phyloP scores from a whole-genome alignment of 2,113 vertebrate species.

The Rhinogobius similis region DNA sequence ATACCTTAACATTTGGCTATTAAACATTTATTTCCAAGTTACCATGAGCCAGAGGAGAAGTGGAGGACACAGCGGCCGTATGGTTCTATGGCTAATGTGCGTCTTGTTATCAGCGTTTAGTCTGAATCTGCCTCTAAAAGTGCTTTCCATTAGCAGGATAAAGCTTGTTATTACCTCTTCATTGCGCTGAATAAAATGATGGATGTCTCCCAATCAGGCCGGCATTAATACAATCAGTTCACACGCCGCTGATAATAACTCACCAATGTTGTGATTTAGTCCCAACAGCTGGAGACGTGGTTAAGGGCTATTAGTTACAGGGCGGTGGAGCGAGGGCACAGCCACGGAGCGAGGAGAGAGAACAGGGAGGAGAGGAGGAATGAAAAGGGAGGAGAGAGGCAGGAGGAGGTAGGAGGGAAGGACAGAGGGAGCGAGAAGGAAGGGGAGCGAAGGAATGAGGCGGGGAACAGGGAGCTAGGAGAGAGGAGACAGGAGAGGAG shows the following conservation, averaged over 20 bases:
- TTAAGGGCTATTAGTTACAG: slow-evolving; percentile 69
- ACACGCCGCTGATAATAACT: slow-evolving; percentile 62
- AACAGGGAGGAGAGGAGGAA: neutral
- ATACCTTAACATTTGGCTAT: too few species aligned
- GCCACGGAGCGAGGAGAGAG: slow-evolving; percentile 1
- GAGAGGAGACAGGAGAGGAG: too few species aligned
- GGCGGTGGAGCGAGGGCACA: slow-evolving; percentile 20
- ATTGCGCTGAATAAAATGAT: slow-evolving; percentile 62
- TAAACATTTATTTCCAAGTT: neutral
- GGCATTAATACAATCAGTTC: slow-evolving; percentile 71
- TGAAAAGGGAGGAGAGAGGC: neutral
- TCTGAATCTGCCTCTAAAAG: slow-evolving; percentile 59
- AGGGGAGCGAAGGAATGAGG: neutral
- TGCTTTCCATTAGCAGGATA: slow-evolving; percentile 64
- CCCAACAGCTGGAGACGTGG: slow-evolving; percentile 65
- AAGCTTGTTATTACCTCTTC: slow-evolving; percentile 66
- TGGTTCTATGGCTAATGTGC: neutral
- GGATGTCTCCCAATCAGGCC: slow-evolving; percentile 66
- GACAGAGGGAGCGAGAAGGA: neutral
- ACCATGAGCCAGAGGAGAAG: slow-evolving; percentile 39
- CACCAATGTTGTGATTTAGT: slow-evolving; percentile 72
- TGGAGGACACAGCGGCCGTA: slow-evolving; percentile 35
- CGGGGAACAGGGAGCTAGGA: too few species aligned
- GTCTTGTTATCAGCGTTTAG: slow-evolving; percentile 63
- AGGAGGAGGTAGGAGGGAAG: neutral